Conservation (phyloP, 2,888 invertebrate genomes). For the Conistra vaccinii region DNA sequence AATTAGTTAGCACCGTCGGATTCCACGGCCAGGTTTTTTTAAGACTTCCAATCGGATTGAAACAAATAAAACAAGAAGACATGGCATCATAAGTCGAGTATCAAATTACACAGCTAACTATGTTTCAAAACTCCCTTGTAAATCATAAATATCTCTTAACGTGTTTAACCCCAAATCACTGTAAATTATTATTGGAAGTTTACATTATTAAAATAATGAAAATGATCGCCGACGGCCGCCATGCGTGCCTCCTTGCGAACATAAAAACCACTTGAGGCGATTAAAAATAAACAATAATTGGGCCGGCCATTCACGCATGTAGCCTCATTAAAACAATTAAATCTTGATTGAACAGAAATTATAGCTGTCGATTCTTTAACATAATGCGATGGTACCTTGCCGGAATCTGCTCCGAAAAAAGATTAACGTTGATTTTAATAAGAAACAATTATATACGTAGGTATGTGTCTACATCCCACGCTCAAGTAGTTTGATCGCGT, state of each 20-base stretch:
- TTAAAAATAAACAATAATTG: conserved; percentile 91
- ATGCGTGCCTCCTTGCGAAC: conserved; percentile 89
- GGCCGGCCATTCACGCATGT: conserved; percentile 90
- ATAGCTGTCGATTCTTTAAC: conserved; percentile 91
- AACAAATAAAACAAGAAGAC: conserved; percentile 76
- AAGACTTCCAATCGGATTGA: conserved; percentile 56
- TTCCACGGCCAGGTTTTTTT: conserved; percentile 18
- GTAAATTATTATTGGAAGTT: conserved; percentile 91
- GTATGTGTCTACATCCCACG: conserved; percentile 87
- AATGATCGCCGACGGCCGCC: conserved; percentile 89
- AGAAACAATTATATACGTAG: conserved; percentile 90
- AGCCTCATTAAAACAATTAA: conserved; percentile 91
- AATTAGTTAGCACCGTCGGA: conserved; percentile 27
- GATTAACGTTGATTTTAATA: conserved; percentile 91
- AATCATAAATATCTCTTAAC: conserved; percentile 90
- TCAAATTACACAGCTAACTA: conserved; percentile 86
- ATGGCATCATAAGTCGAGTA: conserved; percentile 75
- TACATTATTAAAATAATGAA: conserved; percentile 91
- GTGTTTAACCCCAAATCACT: conserved; percentile 90
- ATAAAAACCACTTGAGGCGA: conserved; percentile 90
- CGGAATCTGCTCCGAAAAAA: conserved; percentile 89
- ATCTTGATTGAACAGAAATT: conserved; percentile 91
- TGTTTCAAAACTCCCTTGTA: conserved; percentile 80
- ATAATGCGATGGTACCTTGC: conserved; percentile 88
- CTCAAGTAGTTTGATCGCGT: conserved; percentile 84